Conservation (phyloP, 2,888 invertebrate genomes). For the Metalampra italica region DNA sequence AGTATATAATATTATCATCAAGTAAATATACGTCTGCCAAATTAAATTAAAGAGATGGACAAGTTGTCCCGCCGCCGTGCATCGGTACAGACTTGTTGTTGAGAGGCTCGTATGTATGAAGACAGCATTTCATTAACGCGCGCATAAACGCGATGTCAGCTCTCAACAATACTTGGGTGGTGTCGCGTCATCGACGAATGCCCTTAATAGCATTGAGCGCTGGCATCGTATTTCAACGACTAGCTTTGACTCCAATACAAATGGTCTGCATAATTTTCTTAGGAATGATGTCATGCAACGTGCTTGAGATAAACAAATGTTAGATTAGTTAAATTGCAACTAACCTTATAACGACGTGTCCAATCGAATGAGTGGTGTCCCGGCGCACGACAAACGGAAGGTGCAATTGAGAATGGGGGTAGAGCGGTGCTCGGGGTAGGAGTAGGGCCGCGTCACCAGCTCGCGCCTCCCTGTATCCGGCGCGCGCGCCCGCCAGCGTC, state of each 20-base stretch:
- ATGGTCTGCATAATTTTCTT: background rate
- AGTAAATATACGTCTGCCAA: too few relatives aligned
- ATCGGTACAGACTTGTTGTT: constrained; percentile 27
- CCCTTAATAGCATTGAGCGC: constrained; percentile 9
- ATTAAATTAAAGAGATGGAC: constrained; percentile 13
- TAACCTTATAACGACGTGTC: constrained; percentile 92
- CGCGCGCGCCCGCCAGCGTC: constrained; percentile 86
- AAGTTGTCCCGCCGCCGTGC: constrained; percentile 25
- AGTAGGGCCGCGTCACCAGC: constrained; percentile 91
- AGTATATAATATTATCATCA: too few relatives aligned
- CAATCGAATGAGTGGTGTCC: constrained; percentile 82
- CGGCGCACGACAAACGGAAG: constrained; percentile 92
- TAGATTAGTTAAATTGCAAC: constrained; percentile 25
- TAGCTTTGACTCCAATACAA: constrained; percentile 4
- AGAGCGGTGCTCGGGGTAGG: constrained; percentile 92
- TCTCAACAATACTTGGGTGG: constrained; percentile 14
- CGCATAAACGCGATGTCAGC: constrained; percentile 26
- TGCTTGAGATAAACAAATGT: background rate
- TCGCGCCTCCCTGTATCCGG: constrained; percentile 90
- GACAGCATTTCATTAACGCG: constrained; percentile 36
- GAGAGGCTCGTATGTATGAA: constrained; percentile 35
- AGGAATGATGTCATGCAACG: background rate
- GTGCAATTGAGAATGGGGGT: constrained; percentile 93
- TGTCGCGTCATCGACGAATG: constrained; percentile 7
- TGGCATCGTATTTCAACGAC: constrained; percentile 1